Evolutionary conservation across 2,888 invertebrate species (phyloP), one percentile per base, ranked within the genome.

Genomic region (Drosophila eohydei): DNA sequence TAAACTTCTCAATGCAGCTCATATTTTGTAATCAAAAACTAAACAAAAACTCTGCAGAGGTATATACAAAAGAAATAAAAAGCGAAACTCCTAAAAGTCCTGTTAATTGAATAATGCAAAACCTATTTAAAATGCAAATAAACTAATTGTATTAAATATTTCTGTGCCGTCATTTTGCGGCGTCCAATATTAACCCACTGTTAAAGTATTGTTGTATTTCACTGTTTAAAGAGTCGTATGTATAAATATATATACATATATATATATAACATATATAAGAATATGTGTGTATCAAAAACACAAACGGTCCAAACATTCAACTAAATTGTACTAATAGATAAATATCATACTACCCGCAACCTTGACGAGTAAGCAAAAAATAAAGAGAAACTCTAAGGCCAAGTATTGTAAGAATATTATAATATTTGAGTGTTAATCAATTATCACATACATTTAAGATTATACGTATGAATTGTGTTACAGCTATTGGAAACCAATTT

Each of bases 281-380:
- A 21, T 21, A 21, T 21, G 21, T 1, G 16, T 86, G 71, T 78
- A 88, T 79, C 36, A 67, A 21, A 21, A 21, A 21, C 21, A 21
- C 21, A 84, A 89, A 86, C 54, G 89, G 90, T 89, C 87, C 89
- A 88, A 87, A 71, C 69, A 76, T 69, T 76, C 75, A 90, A 87
- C 75, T 75, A 74, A 74, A 81, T 60, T 77, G 73, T 72, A 75
- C 69, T 78, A 78, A 52, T 59, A 60, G 36, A 65, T 21, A 57
- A 70, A 46, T 57, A 70, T 58, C 50, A 36, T 8, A 34, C 38
- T 14, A 57, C 21, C 16, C 51, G 38, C 11, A 46, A 55, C 41
- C 32, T 40, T 50, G 50, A 36, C n/a, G 7, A 44, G 34, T 48
- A 58, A 64, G 58, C 12, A 56, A 36, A 30, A 7, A 12, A n/a